Conservation (phyloP, 2,888 invertebrate genomes). For the Callimorpha dominula region DNA sequence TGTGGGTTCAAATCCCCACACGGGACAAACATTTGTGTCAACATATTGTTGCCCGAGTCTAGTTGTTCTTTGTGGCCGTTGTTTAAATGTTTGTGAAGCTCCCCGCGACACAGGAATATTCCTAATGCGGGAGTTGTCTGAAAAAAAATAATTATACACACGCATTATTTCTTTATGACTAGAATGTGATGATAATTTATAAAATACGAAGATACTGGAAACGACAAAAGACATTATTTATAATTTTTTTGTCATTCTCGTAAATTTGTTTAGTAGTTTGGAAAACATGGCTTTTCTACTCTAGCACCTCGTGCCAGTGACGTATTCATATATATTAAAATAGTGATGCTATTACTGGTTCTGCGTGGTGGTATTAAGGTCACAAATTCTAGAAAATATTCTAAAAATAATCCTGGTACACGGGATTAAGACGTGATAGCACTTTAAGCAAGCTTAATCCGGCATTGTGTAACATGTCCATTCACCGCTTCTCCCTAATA, state of each 20-base stretch:
- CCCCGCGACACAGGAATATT: too few relatives aligned
- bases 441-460: constrained; percentile 1
- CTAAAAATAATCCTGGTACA: background rate
- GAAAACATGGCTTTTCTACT: background rate
- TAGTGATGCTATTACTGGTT: background rate
- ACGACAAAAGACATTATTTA: background rate
- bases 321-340: background rate
- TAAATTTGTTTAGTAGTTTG: background rate
- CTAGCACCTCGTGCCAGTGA: background rate
- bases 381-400: background rate
- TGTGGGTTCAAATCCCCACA: too few relatives aligned
- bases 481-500: constrained; percentile 7
- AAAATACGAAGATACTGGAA: background rate
- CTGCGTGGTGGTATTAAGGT: background rate
- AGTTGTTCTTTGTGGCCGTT: too few relatives aligned
- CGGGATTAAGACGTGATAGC: background rate
- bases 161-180: too few relatives aligned
- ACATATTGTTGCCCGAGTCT: too few relatives aligned
- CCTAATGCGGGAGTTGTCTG: too few relatives aligned
- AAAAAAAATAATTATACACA: too few relatives aligned
- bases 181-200: too few relatives aligned
- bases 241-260: too few relatives aligned
- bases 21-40: too few relatives aligned
- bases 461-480: constrained; percentile 10
- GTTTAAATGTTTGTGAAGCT: too few relatives aligned